Evolutionary conservation across 2,797 vertebrate species (phyloP).

Genomic region (Botia almorhae): DNA sequence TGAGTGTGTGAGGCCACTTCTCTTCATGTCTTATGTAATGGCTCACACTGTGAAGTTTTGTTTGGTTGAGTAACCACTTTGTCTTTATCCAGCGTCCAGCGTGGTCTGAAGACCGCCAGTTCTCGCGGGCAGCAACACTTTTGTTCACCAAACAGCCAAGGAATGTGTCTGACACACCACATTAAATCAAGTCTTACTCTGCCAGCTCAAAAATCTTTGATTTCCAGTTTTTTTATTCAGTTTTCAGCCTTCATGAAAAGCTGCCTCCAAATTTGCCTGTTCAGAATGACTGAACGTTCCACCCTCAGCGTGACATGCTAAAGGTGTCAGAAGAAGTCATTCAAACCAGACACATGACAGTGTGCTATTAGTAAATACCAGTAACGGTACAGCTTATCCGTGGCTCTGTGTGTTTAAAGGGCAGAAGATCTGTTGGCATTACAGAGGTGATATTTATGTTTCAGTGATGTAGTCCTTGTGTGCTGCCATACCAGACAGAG

Average conservation of each 20-base stretch:
- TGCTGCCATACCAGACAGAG: slow-evolving; percentile 74
- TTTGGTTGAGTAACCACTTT: slow-evolving; percentile 46
- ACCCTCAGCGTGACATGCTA: neutral
- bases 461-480: slow-evolving; percentile 71
- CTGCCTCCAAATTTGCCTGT: neutral
- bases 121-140: slow-evolving; percentile 39
- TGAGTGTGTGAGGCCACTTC: slow-evolving; percentile 5
- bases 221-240: slow-evolving; percentile 13
- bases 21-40: slow-evolving; percentile 13
- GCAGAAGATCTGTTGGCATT: slow-evolving; percentile 33
- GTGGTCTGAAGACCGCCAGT: slow-evolving; percentile 45
- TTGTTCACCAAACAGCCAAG: slow-evolving; percentile 46
- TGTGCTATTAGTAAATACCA: slow-evolving; percentile 54
- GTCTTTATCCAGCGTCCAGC: slow-evolving; percentile 42
- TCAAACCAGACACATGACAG: slow-evolving; percentile 33
- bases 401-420: slow-evolving; percentile 47
- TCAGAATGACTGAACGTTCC: neutral
- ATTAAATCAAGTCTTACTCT: slow-evolving; percentile 43
- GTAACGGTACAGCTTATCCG: slow-evolving; percentile 32
- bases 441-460: slow-evolving; percentile 58
- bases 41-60: slow-evolving; percentile 27
- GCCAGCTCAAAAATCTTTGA: slow-evolving; percentile 36
- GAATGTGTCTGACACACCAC: slow-evolving; percentile 51
- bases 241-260: neutral
- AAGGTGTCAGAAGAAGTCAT: slow-evolving; percentile 18